phyloP scores from a whole-genome alignment of 2,113 vertebrate species.

The Thamnophis sirtalis region DNA sequence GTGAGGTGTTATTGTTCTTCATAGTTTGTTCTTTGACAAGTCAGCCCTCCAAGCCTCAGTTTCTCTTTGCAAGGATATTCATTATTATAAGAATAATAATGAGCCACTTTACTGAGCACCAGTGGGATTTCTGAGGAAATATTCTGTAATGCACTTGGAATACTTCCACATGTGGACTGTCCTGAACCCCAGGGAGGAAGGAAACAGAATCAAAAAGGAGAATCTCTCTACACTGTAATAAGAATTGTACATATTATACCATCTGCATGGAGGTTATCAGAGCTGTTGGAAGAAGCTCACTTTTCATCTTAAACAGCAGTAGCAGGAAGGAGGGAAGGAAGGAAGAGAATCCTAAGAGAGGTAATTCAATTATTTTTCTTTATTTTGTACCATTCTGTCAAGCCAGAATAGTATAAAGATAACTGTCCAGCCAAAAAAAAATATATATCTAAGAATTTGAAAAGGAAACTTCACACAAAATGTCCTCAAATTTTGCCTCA shows the following conservation, averaged over 20 bases:
- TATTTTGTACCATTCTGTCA: background rate
- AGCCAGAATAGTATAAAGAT: background rate
- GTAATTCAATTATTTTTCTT: background rate
- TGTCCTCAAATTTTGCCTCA: background rate
- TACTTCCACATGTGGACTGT: background rate
- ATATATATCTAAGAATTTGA: background rate
- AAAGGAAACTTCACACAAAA: background rate
- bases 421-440: background rate
- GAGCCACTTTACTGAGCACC: background rate
- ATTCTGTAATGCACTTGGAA: background rate
- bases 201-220: background rate
- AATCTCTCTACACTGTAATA: background rate
- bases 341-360: background rate
- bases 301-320: background rate
- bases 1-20: background rate
- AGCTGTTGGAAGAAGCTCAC: background rate
- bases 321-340: background rate
- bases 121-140: background rate
- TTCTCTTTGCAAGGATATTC: background rate
- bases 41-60: background rate
- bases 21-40: background rate
- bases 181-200: background rate
- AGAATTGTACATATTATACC: background rate
- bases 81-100: background rate
- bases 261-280: background rate